Percentiles rank a stretch among this genome's conserved stretches.
These are phyloP conservation scores for Genyomyrus donnyi DNA, from an alignment of 2,113 vertebrate genomes.

Conservation along the genomic window DNA sequence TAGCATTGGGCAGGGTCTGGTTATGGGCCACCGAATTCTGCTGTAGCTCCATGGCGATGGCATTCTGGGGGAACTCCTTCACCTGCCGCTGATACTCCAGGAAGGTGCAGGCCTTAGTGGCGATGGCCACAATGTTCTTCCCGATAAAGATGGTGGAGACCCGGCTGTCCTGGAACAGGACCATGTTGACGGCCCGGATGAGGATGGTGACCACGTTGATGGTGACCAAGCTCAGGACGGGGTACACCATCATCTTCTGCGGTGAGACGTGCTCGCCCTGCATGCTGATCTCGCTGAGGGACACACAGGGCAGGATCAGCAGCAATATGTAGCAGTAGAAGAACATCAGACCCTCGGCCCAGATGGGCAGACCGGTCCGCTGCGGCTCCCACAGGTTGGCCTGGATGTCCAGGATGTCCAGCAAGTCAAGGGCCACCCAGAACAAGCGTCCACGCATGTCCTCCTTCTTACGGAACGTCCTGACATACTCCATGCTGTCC, in stretches of 20 bases:
- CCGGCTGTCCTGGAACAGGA: slow-evolving; percentile 76
- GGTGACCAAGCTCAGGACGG: slow-evolving; percentile 74
- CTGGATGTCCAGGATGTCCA: slow-evolving; percentile 80
- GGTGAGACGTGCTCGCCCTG: slow-evolving; percentile 82
- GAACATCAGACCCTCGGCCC: slow-evolving; percentile 83
- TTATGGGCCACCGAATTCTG: slow-evolving; percentile 66
- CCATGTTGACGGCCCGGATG: slow-evolving; percentile 75
- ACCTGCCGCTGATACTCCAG: slow-evolving; percentile 75
- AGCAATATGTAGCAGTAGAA: slow-evolving; percentile 83
- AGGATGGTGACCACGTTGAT: slow-evolving; percentile 79
- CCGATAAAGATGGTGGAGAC: slow-evolving; percentile 81
- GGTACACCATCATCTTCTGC: slow-evolving; percentile 85
- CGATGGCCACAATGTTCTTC: slow-evolving; percentile 77
- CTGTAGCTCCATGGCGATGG: slow-evolving; percentile 72
- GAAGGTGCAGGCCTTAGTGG: slow-evolving; percentile 76
- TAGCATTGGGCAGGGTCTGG: slow-evolving; percentile 59
- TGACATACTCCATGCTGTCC: slow-evolving; percentile 81
- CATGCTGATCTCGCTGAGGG: slow-evolving; percentile 82
- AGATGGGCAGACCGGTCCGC: slow-evolving; percentile 73
- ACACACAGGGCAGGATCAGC: slow-evolving; percentile 76
- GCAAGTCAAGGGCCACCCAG: slow-evolving; percentile 77
- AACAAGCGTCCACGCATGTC: slow-evolving; percentile 76
- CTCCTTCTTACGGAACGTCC: slow-evolving; percentile 80
- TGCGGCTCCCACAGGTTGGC: slow-evolving; percentile 79
- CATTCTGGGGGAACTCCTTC: slow-evolving; percentile 63